Percentiles rank a stretch among this genome's conserved stretches.
These are phyloP conservation scores for Acanthosepion lycidas DNA, from an alignment of 2,888 invertebrate species.

Conservation along the genomic window DNA sequence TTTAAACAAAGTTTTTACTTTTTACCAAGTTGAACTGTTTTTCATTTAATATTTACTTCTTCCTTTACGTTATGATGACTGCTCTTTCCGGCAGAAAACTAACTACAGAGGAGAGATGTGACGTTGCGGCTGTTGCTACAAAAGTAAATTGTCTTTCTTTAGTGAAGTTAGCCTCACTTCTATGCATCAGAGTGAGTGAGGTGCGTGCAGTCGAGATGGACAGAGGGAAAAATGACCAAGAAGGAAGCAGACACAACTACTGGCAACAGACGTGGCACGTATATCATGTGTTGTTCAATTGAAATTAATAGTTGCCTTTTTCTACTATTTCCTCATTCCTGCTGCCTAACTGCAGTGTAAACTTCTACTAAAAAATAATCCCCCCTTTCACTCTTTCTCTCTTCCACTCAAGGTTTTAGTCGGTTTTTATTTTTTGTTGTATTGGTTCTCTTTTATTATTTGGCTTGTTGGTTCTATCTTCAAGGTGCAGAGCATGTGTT, in stretches of 20 bases:
- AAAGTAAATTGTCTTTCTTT: too few species aligned
- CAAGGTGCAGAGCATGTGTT: too few species aligned
- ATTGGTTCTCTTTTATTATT: neutral
- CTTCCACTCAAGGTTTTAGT: neutral
- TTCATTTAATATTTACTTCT: too few species aligned
- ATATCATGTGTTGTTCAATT: neutral
- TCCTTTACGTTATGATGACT: too few species aligned
- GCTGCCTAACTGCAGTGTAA: neutral
- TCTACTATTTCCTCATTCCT: neutral
- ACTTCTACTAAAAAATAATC: neutral
- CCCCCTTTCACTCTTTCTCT: neutral
- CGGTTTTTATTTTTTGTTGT: too few species aligned
- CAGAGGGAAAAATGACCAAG: neutral
- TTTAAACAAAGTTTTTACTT: too few species aligned
- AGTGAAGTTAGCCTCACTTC: too few species aligned
- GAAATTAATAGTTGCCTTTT: neutral
- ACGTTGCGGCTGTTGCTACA: too few species aligned
- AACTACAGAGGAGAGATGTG: too few species aligned
- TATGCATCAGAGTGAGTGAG: neutral
- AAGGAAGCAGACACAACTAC: neutral
- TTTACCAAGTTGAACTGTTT: too few species aligned
- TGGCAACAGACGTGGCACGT: neutral
- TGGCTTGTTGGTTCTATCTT: too few species aligned
- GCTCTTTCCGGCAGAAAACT: too few species aligned
- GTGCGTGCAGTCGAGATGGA: neutral